Evolutionary conservation across 2,113 vertebrate species (phyloP).

Genomic region (Candoia aspera): DNA sequence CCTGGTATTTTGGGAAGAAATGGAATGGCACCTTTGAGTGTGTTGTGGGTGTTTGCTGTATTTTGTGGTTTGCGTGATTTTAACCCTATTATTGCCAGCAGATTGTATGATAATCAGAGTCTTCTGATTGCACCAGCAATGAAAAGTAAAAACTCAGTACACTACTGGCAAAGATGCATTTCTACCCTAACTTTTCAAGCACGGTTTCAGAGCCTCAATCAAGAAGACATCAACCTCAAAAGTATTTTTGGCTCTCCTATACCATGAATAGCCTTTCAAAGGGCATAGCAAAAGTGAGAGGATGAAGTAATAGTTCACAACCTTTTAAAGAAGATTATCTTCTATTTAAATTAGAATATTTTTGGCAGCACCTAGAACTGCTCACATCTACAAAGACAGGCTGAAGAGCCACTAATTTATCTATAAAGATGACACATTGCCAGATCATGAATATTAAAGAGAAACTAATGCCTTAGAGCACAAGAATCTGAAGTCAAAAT

Average conservation of each 20-base stretch:
- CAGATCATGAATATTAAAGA: neutral
- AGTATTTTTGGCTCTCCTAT: neutral
- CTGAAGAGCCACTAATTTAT: conserved; percentile 1
- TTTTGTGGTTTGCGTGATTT: no score
- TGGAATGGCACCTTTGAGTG: no score
- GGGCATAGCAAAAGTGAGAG: neutral
- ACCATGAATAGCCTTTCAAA: neutral
- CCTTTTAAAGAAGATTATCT: conserved; percentile 8
- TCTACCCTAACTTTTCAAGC: neutral
- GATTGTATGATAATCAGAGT: neutral
- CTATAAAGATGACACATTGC: neutral
- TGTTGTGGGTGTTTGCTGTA: no score
- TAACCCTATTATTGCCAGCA: no score
- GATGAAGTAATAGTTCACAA: neutral
- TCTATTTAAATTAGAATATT: conserved; percentile 1
- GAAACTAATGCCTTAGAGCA: neutral
- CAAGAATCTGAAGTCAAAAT: neutral
- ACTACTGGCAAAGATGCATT: neutral
- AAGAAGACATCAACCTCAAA: neutral
- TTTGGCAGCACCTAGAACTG: conserved; percentile 2
- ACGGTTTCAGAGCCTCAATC: no score
- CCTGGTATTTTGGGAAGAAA: no score
- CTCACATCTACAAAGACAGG: neutral
- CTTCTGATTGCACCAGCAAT: neutral
- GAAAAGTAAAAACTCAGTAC: neutral